Conservation (phyloP, 2,113 vertebrate species). For the Corydoras maculifer region DNA sequence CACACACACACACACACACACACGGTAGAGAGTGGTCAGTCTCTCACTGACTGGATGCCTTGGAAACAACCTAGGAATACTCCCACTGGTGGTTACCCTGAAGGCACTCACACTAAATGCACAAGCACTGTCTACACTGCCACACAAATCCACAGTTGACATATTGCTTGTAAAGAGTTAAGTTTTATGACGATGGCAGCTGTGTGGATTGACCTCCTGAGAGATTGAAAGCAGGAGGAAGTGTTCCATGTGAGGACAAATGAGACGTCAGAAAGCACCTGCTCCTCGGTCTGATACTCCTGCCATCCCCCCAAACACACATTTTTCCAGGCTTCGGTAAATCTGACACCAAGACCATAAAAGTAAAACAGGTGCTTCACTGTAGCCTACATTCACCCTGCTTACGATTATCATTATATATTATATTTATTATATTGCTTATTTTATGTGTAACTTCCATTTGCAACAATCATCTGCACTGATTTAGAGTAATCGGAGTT, state of each 20-base stretch:
- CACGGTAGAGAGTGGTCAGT: not conserved
- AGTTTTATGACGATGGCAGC: constrained; percentile 35
- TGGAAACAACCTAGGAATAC: too few species aligned
- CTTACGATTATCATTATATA: too few species aligned
- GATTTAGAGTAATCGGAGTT: too few species aligned
- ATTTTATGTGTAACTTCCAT: too few species aligned
- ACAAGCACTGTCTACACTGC: not conserved
- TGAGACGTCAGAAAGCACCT: constrained; percentile 33
- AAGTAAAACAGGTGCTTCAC: too few species aligned
- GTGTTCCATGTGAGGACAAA: constrained; percentile 20
- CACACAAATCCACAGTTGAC: constrained; percentile 1
- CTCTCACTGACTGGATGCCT: too few species aligned
- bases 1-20: constrained; percentile 2
- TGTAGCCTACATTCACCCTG: too few species aligned
- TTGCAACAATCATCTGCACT: too few species aligned
- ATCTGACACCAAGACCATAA: not conserved
- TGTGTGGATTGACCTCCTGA: constrained; percentile 30
- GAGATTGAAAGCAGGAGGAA: constrained; percentile 22
- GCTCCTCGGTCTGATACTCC: constrained; percentile 23
- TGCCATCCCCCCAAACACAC: not conserved
- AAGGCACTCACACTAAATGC: not conserved
- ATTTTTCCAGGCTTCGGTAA: not conserved
- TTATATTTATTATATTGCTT: too few species aligned
- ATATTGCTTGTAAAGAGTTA: constrained; percentile 21
- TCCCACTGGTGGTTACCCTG: not conserved